Base-by-base conservation (phyloP, 1,140 invertebrate genomes). In the Cyrtorhinus lividipennis region DNA sequence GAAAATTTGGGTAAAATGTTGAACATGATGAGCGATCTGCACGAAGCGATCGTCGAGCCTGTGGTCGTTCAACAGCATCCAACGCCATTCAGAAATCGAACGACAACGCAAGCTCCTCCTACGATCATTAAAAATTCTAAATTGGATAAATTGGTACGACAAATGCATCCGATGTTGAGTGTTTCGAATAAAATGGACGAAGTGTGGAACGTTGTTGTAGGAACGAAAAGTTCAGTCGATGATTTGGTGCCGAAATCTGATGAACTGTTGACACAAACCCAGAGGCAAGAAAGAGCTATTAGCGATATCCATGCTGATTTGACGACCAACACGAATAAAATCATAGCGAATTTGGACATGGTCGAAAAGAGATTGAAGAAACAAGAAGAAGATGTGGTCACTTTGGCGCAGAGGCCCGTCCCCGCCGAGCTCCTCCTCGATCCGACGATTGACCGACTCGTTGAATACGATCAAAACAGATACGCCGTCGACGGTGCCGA, bases 121-220 rank as follows among this genome's bases (percentile, higher is more conserved):
- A 65, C 71, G 0, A 67, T 76, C 0, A 70, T 77, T 1, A 83
- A 81, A 67, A 78, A 78, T 5, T 88, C 82, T 69, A 90, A 90
- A 75, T 81, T 90, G 65, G 87, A 90, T 73, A 80, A 78, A 13
- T 74, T 90, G 1, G 83, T 86, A 0, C 80, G 85, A 64, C 84
- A 87, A 74, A 89, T 89, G 70, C 81, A 83, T 64, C 87, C 88
- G 0, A 87, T 90, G 73, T 80, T 88, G 53, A 84, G 81, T n/a
- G 87, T 90, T 0, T 87, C 86, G 0, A 68, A 66, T 70, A 90
- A 91, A 73, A 90, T 91, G 86, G 87, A 91, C 67, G 85, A 91
- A 75, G 86, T 91, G 2, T 91, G 88, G 87, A 84, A 88, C 69
- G 86, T 90, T 15, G 85, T 91, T 20, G 86, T 90, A 2, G 87